Base-by-base conservation (phyloP, 2,888 invertebrate species). In the Ectemnius continuus region DNA sequence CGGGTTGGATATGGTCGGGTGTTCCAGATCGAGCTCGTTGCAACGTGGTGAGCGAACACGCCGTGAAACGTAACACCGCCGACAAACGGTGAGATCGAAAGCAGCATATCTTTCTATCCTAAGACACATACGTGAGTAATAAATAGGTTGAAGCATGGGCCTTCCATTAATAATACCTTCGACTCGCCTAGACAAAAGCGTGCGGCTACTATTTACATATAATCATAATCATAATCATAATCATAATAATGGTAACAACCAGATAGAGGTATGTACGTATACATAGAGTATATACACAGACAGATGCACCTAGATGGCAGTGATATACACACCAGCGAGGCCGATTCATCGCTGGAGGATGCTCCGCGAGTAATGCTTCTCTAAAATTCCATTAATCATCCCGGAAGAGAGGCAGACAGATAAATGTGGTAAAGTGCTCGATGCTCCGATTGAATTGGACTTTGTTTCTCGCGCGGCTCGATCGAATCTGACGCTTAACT, bases 191-290 rank as follows among this genome's bases (percentile, higher is more conserved):
- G 81, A 86, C 86, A 86, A 87, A 85, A 88, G 88, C 88, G 88
- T 88, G 88, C 88, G 86, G 84, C 87, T 88, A 88, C 87, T 89
- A 87, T 89, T 87, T 87, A 88, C 86, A 88, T 87, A 85, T 84
- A 82, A 66, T 70, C 63, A 75, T 81, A 77, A 82, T 82, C 80
- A 83, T 80, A 67, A 85, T 84, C 82, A 66, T 70, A 67, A 75
- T 81, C 75, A 81, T 82, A 83, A 83, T 80, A 67, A 83, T 79
- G 11, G 59, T 82, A 82, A 82, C 83, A 82, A 73, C 81, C 78
- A 82, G 78, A 82, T 81, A 80, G 73, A 76, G 66, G 68, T 78
- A 76, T 70, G 79, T 81, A 81, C 78, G 70, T 82, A 78, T 80
- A 80, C 78, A 78, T 82, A 68, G 73, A 62, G 63, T 70, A 62